phyloP scores from a whole-genome alignment of 2,113 vertebrate genomes.

The Leucosticte australis region DNA sequence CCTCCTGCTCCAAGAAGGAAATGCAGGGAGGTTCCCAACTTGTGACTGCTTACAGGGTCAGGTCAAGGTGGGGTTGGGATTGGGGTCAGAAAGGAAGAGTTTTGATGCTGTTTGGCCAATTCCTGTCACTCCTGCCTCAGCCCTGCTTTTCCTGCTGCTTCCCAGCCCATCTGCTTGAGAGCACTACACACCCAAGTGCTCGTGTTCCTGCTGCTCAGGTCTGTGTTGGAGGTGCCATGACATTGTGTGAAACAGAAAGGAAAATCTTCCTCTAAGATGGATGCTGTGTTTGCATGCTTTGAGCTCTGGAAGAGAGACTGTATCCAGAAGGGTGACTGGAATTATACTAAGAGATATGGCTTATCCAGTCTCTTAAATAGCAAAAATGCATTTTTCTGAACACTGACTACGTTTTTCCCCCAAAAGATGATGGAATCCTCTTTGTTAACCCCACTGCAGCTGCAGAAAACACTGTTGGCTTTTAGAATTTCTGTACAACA shows the following conservation, averaged over 20 bases:
- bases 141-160: neutral
- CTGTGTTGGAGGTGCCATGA: neutral
- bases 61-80: accelerated
- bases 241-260: neutral
- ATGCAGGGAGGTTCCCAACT: neutral
- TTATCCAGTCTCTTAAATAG: neutral
- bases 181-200: neutral
- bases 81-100: neutral
- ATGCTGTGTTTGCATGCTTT: neutral
- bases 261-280: neutral
- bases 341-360: neutral
- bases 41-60: neutral
- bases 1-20: neutral
- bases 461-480: neutral
- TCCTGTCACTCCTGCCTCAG: neutral
- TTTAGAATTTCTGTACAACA: constrained; percentile 8
- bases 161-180: neutral
- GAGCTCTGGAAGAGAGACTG: neutral
- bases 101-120: neutral
- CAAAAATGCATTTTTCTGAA: neutral
- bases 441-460: neutral
- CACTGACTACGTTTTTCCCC: neutral
- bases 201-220: neutral
- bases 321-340: neutral
- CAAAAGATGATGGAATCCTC: neutral